Percentiles rank a stretch among this genome's conserved stretches.
These are phyloP conservation scores for Spisula subtruncata DNA, from an alignment of 2,888 invertebrate genomes.

Conservation along the genomic window DNA sequence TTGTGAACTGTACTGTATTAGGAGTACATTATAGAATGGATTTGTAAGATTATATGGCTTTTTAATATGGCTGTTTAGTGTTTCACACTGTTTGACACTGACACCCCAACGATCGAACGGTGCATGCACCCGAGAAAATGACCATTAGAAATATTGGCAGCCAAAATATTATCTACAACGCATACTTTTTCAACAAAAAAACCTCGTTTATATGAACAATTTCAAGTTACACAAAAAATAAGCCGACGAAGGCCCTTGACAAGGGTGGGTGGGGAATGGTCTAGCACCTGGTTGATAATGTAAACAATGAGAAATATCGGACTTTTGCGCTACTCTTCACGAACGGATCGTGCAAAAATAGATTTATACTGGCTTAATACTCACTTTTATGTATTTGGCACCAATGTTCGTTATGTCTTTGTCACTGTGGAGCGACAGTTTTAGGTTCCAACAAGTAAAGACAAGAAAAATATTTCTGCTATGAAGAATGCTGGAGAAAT, in stretches of 20 bases:
- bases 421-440: neutral
- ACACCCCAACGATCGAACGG: neutral
- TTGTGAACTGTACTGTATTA: too few species aligned
- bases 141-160: too few species aligned
- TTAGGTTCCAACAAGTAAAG: constrained; percentile 30
- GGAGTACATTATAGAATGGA: too few species aligned
- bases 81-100: too few species aligned
- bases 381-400: neutral
- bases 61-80: too few species aligned
- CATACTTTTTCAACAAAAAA: neutral
- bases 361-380: neutral
- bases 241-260: neutral
- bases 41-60: too few species aligned
- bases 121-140: neutral
- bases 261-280: neutral
- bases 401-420: neutral
- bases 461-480: constrained; percentile 41
- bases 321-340: too few species aligned
- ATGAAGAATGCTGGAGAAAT: constrained; percentile 26
- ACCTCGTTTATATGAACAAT: neutral
- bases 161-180: too few species aligned
- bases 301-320: constrained; percentile 26
- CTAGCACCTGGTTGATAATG: constrained; percentile 37
- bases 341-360: neutral
- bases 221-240: neutral